Base-by-base conservation (phyloP, 2,797 vertebrate species). In the Sardinella longiceps region DNA sequence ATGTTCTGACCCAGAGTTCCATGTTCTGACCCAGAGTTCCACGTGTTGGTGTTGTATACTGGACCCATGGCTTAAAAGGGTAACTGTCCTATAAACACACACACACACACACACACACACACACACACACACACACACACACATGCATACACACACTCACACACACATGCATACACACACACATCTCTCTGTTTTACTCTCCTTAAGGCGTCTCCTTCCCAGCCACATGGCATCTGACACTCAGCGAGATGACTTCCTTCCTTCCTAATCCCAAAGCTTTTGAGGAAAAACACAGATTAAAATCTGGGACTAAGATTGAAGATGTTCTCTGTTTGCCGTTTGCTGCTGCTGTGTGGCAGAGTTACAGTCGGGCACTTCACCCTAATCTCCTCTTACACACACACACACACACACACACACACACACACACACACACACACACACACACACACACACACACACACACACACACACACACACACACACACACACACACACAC, bases 271-370 rank as follows among this genome's bases (percentile, higher is more conserved):
- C 93, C 43, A 43, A 85, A 90, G 60, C 88, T 89, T 92, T 93
- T 90, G 88, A 88, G 89, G 89, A 91, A 93, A 94, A 92, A 93
- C 90, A 95, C 92, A 85, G 66, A 3, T 85, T 87, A 90, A 93
- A 95, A 94, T 94, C 91, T 91, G 84, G 94, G 94, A 95, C 23
- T 53, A 53, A 20, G 51, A 20, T 3, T 95, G 95, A 95, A 89
- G 89, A 90, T 91, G 91, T 92, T 53, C 18, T 53, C 51, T 53
- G 18, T 53, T 53, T 53, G 15, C 15, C 48, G 15, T 51, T 88
- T 81, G 87, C 89, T 85, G 84, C 43, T 43, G 43, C 89, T 92
- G 92, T 90, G 84, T 88, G 89, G 89, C 87, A 83, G 91, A 90
- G 87, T 14, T 90, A 91, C 9, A 9, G 37, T 33, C 0, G 6